Evolutionary conservation across 2,888 invertebrate species (phyloP).

Genomic region (Ophion costatus): DNA sequence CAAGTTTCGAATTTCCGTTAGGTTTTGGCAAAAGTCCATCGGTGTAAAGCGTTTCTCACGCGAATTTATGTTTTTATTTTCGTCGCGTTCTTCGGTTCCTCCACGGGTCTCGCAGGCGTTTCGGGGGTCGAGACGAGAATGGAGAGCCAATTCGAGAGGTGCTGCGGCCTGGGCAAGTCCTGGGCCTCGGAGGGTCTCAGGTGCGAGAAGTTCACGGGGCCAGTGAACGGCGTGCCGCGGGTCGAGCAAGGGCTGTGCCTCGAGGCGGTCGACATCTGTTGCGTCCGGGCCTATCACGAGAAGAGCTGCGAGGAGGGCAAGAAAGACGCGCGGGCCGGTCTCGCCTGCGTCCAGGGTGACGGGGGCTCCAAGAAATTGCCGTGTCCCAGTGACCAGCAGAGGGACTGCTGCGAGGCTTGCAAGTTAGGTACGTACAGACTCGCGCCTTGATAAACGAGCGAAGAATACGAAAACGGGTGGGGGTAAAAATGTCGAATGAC

Average conservation of each 20-base stretch:
- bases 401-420: slow-evolving; percentile 81
- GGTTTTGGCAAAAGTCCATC: not conserved
- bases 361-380: slow-evolving; percentile 56
- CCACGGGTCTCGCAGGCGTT: slow-evolving; percentile 32
- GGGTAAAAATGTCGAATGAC: too few relatives aligned
- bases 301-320: slow-evolving; percentile 85
- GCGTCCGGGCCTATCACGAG: slow-evolving; percentile 84
- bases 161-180: slow-evolving; percentile 85
- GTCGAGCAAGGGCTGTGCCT: slow-evolving; percentile 87
- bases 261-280: slow-evolving; percentile 88
- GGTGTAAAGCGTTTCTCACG: too few relatives aligned
- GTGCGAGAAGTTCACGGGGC: slow-evolving; percentile 84
- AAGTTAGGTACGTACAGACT: slow-evolving; percentile 76
- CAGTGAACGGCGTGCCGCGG: slow-evolving; percentile 85
- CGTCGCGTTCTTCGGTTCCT: not conserved
- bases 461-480: not conserved
- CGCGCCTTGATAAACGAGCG: not conserved
- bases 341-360: slow-evolving; percentile 77
- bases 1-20: not conserved
- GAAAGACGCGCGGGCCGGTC: slow-evolving; percentile 84
- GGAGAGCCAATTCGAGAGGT: slow-evolving; percentile 80
- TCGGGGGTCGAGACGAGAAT: slow-evolving; percentile 65
- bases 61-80: not conserved
- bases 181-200: slow-evolving; percentile 84
- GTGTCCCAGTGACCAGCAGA: slow-evolving; percentile 77